These are phyloP conservation scores for Macroglossus sobrinus DNA, from an alignment of 2,113 vertebrate genomes.

Conservation along the genomic window DNA sequence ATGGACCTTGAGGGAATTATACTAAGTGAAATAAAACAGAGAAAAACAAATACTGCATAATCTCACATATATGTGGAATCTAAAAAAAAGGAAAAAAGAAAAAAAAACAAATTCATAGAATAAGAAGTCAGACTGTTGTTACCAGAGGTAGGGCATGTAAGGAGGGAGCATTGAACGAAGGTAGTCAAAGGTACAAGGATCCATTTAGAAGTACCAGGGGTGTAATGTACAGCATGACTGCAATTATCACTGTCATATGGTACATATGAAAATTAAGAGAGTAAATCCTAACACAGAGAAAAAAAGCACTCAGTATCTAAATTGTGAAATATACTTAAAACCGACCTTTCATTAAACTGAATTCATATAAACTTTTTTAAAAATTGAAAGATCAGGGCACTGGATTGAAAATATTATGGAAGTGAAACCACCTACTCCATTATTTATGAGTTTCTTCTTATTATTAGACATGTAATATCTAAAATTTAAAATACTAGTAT, in stretches of 20 bases:
- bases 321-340: not conserved
- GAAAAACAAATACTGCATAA: not conserved
- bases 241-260: not conserved
- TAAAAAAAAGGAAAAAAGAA: not conserved
- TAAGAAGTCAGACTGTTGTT: not conserved
- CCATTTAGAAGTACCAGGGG: not conserved
- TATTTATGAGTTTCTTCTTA: not conserved
- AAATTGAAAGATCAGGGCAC: not conserved
- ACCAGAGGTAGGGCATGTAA: not conserved
- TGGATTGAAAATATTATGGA: not conserved
- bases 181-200: not conserved
- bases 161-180: not conserved
- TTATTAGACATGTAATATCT: not conserved
- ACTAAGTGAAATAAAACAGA: not conserved
- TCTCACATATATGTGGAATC: not conserved
- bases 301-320: not conserved
- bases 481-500: not conserved
- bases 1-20: not conserved
- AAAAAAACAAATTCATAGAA: not conserved
- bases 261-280: not conserved
- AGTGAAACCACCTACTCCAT: not conserved
- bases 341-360: not conserved
- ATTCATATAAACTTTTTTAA: not conserved
- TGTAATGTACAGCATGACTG: not conserved
- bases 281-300: not conserved